phyloP scores from a whole-genome alignment of 2,888 invertebrate species.

The Palloptera scutellata region DNA sequence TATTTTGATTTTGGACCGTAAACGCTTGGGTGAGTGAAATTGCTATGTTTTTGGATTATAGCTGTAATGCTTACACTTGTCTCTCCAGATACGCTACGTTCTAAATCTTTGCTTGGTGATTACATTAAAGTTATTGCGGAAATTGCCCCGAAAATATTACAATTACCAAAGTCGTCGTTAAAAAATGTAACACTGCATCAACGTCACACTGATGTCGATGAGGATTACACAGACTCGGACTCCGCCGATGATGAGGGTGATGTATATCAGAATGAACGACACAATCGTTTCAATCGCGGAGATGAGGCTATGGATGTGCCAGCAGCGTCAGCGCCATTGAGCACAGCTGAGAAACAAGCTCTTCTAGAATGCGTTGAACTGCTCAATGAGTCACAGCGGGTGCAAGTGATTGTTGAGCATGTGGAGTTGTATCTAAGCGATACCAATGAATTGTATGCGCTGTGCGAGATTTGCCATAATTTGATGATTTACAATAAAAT shows the following conservation, averaged over 20 bases:
- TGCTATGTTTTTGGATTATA: no score
- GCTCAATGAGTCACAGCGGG: constrained; percentile 72
- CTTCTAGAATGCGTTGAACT: constrained; percentile 67
- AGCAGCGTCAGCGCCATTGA: constrained; percentile 40
- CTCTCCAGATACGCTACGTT: constrained; percentile 47
- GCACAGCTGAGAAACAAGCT: constrained; percentile 51
- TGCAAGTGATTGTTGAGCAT: constrained; percentile 65
- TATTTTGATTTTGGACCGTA: constrained; percentile 59
- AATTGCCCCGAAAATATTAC: constrained; percentile 59
- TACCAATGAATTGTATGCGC: constrained; percentile 69
- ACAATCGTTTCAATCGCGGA: constrained; percentile 42
- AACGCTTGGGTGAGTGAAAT: constrained; percentile 49
- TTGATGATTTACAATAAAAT: constrained; percentile 81
- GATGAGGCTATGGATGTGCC: constrained; percentile 34
- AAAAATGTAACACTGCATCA: constrained; percentile 45
- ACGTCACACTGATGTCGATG: constrained; percentile 51
- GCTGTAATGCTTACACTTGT: no score
- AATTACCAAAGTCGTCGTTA: constrained; percentile 59
- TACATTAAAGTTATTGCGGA: constrained; percentile 61
- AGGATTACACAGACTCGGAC: constrained; percentile 49
- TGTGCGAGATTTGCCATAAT: constrained; percentile 85
- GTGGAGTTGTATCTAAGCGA: constrained; percentile 62
- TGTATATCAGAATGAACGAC: constrained; percentile 35
- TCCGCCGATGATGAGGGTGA: constrained; percentile 41
- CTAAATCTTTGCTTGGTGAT: constrained; percentile 48